Evolutionary conservation across 2,113 vertebrate species (phyloP).

Genomic region (Pterocles gutturalis): DNA sequence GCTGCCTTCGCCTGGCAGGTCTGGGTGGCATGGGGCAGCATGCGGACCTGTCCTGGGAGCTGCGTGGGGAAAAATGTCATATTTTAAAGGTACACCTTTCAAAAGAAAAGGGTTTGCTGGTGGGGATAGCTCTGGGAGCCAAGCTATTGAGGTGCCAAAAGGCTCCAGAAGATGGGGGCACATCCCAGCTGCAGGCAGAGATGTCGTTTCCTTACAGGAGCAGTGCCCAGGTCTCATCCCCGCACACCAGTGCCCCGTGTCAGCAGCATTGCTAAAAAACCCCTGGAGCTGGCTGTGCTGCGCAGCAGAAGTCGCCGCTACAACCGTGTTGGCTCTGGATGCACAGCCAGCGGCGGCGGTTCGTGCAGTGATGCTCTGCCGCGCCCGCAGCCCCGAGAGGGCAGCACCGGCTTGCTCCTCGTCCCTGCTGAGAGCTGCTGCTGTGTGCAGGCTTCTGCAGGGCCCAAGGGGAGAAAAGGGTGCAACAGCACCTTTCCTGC

Average conservation of each 20-base stretch:
- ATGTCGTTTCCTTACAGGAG: background rate
- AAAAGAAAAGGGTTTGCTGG: background rate
- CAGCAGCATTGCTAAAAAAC: background rate
- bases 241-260: background rate
- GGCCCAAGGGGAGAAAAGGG: background rate
- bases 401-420: background rate
- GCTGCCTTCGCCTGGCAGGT: background rate
- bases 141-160: fast-evolving
- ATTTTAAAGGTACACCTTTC: background rate
- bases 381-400: background rate
- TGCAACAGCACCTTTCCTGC: background rate
- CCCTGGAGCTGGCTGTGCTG: fast-evolving
- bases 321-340: fast-evolving
- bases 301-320: fast-evolving
- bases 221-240: background rate
- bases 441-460: background rate
- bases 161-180: fast-evolving
- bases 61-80: fast-evolving
- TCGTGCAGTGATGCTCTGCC: fast-evolving
- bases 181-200: background rate
- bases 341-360: fast-evolving
- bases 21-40: no score
- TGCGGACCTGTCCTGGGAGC: background rate
- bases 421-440: fast-evolving
- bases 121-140: background rate